These are phyloP conservation scores for Pachyramphus minor DNA, from an alignment of 2,113 vertebrate genomes.

Conservation along the genomic window DNA sequence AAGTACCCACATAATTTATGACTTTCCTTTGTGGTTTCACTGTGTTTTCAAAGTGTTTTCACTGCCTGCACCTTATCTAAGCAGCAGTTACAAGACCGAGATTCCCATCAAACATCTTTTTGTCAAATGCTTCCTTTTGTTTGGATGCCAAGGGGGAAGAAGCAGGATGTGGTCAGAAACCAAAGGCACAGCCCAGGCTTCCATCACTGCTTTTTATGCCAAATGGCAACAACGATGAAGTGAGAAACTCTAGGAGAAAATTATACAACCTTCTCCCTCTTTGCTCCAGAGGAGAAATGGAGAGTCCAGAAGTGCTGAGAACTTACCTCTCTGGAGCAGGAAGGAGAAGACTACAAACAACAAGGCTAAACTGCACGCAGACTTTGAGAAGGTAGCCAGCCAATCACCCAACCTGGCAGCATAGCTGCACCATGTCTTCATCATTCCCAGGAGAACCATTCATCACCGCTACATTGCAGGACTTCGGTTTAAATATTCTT, in stretches of 20 bases:
- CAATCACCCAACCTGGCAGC: not conserved
- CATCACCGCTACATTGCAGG: not conserved
- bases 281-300: not conserved
- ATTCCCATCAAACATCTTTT: constrained; percentile 3
- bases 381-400: not conserved
- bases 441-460: not conserved
- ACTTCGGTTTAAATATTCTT: not conserved
- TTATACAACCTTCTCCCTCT: not conserved
- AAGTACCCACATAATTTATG: not conserved
- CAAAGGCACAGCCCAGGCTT: not conserved
- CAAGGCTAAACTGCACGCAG: not conserved
- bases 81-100: not conserved
- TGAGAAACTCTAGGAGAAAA: not conserved
- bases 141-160: not conserved
- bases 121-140: constrained; percentile 8
- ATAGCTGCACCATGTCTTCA: not conserved
- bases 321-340: not conserved
- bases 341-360: not conserved
- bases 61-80: not conserved
- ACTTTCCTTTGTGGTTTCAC: not conserved
- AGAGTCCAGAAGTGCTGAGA: not conserved
- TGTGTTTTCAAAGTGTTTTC: constrained; percentile 6
- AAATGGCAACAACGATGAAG: not conserved
- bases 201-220: not conserved
- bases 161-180: not conserved